Evolutionary conservation across 2,888 invertebrate species (phyloP), one percentile per base, ranked within the genome.

Genomic region (Orchesella flavescens): DNA sequence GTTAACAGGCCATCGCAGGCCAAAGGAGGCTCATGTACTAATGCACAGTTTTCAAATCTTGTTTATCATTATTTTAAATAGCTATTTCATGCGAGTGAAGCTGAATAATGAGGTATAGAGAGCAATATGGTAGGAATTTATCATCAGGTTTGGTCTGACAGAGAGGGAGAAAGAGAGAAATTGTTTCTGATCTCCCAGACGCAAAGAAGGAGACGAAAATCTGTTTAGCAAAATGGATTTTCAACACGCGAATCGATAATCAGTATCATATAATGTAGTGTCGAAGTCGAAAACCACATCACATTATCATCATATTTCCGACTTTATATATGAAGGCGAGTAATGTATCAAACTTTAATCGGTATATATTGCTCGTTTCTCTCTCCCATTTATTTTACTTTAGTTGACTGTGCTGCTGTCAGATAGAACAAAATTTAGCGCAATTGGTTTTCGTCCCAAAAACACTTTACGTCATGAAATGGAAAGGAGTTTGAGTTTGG

Each of bases 161-260:
- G 15, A 53, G 3, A 10, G 53, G 9, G n/a, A n/a, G 15, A 1
- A 10, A n/a, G 15, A 1, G 53, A 53, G 17, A 53, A 53, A 53
- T 53, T 53, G 53, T 53, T 53, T 17, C 53, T 2, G n/a, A 15
- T 53, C 49, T 49, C 13, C 53, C 53, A 34, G 34, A 34, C 34
- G 34, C 34, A 34, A 72, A 17, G 34, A 59, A 15, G 53, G 57
- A 46, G 9, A 46, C n/a, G 19, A 24, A 57, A 24, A 57, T 72
- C 57, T 73, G 5, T 55, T 21, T 44, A 69, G 21, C 24, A 17
- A 69, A 77, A 77, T 77, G 69, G 69, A 21, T 12, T 69, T 69
- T 57, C 21, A 57, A 21, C 77, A 77, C 77, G 77, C 77, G 24
- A 77, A 59, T 77, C 61, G 59, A 68, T 68, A 69, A 77, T 77